These are phyloP conservation scores for Dromiciops gliroides DNA, from an alignment of 2,113 vertebrate species.

Conservation along the genomic window DNA sequence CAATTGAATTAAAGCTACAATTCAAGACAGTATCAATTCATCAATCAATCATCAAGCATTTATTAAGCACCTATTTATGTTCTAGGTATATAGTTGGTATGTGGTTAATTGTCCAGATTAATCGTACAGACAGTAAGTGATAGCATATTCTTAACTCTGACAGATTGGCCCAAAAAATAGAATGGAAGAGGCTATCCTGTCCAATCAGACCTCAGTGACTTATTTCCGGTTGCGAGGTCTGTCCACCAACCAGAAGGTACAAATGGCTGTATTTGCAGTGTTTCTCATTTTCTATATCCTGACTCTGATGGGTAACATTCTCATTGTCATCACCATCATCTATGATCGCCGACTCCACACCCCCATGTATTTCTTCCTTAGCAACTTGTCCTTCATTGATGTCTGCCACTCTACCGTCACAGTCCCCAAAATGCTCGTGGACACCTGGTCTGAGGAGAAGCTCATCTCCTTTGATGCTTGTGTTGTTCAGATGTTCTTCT, in stretches of 20 bases:
- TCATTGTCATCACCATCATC: conserved; percentile 75
- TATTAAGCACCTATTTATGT: background rate
- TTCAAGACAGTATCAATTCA: background rate
- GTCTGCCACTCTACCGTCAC: conserved; percentile 80
- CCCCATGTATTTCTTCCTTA: conserved; percentile 83
- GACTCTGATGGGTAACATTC: conserved; percentile 74
- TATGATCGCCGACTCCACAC: conserved; percentile 70
- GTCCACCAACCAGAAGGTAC: conserved; percentile 60
- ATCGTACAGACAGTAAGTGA: background rate
- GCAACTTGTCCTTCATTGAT: conserved; percentile 81
- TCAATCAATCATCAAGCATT: background rate
- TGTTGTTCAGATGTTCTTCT: conserved; percentile 79
- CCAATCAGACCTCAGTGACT: conserved; percentile 71
- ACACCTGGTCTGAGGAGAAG: conserved; percentile 70
- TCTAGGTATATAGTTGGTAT: background rate
- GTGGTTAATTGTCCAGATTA: background rate
- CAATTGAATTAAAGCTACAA: background rate
- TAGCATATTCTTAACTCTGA: conserved; percentile 16
- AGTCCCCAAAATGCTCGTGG: conserved; percentile 78
- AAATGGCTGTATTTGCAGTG: conserved; percentile 64
- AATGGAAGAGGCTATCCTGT: conserved; percentile 48
- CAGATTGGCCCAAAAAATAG: conserved; percentile 24
- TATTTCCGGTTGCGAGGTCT: conserved; percentile 75
- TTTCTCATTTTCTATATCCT: conserved; percentile 77
- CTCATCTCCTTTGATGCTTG: conserved; percentile 77